Conservation (phyloP, 2,113 vertebrate genomes). For the Pionites leucogaster region DNA sequence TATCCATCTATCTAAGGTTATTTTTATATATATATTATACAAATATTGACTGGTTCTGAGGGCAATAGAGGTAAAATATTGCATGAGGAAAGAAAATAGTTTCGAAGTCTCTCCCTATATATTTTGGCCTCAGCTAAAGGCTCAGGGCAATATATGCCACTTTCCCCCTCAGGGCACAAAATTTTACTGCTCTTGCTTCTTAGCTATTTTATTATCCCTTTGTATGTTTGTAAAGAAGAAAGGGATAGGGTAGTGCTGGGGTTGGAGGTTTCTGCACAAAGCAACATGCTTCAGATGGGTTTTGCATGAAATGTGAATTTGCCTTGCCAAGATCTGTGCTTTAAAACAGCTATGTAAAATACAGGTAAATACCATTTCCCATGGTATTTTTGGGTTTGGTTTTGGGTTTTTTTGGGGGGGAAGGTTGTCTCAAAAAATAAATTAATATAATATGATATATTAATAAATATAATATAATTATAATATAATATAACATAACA, state of each 20-base stretch:
- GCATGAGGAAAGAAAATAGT: conserved; percentile 47
- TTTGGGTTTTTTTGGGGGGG: rapidly evolving
- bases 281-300: not conserved
- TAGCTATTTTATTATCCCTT: conserved; percentile 64
- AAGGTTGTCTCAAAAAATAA: not conserved
- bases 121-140: conserved; percentile 48
- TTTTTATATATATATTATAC: conserved; percentile 72
- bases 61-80: conserved; percentile 68
- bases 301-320: not conserved
- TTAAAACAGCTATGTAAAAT: not conserved
- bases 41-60: conserved; percentile 69
- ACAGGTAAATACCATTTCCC: not conserved
- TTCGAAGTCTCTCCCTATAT: conserved; percentile 44
- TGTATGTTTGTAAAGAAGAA: conserved; percentile 57
- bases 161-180: conserved; percentile 35
- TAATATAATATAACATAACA: too few relatives aligned
- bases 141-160: conserved; percentile 54
- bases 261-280: conserved; percentile 3
- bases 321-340: not conserved
- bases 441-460: not conserved
- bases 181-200: conserved; percentile 58
- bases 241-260: conserved; percentile 16
- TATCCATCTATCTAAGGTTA: conserved; percentile 68
- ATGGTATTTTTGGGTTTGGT: not conserved
- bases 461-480: too few relatives aligned